Conservation (phyloP, 1,140 invertebrate species). For the Grapholita molesta region DNA sequence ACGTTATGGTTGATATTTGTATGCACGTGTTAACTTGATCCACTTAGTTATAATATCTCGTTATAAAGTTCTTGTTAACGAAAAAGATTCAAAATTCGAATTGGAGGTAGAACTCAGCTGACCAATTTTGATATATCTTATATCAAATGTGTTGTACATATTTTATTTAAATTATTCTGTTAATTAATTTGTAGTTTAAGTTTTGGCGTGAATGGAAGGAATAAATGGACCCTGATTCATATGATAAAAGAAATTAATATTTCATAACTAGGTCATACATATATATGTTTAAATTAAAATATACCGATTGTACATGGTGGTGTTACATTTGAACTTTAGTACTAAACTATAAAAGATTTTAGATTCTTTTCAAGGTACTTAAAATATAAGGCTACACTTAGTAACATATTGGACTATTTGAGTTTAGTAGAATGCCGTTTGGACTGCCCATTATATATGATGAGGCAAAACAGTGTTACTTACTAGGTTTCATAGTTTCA, state of each 20-base stretch:
- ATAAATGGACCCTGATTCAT: constrained; percentile 36
- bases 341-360: neutral
- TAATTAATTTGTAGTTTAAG: neutral
- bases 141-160: neutral
- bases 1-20: neutral
- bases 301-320: neutral
- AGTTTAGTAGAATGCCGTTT: neutral
- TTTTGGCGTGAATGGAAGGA: constrained; percentile 35
- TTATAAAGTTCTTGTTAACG: neutral
- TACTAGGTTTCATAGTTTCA: neutral
- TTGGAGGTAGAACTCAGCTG: neutral
- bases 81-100: neutral
- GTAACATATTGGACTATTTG: neutral
- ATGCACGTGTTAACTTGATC: neutral
- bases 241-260: neutral
- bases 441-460: neutral
- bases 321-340: neutral
- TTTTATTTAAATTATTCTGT: neutral
- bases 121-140: neutral
- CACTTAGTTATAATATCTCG: neutral
- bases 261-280: neutral
- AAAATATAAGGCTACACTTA: neutral
- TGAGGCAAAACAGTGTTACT: no score
- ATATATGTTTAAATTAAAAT: no score
- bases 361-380: no score